Base-by-base conservation (phyloP, 2,888 invertebrate species). In the Archips crataeganus region DNA sequence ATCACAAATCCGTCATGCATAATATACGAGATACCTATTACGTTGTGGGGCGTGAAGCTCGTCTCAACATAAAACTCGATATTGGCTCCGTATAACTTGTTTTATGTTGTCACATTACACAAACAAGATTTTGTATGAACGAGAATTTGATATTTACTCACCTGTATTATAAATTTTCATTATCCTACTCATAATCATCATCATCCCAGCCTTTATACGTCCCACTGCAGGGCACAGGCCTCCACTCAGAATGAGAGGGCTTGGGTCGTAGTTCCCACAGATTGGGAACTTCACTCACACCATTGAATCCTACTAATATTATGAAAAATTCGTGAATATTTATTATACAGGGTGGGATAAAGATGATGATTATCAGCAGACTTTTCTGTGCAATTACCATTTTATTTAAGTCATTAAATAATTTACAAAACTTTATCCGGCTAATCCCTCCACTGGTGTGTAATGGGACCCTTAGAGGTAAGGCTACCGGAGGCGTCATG, bases 31-130 rank as follows among this genome's bases (percentile, higher is more conserved):
- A 51, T 49, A 39, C 45, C 42, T 69, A 64, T 73, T 64, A 74
- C 64, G 39, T 49, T 54, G 57, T 61, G 68, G 49, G 42, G 62
- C 47, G 6, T 34, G 10, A 64, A 64, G 59, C 57, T 54, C 54
- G 63, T 68, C 68, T 68, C 59, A 47, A 32, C 51, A 54, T 60
- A 64, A 76, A 77, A 77, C 75, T 76, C 75, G 68, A 78, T 79
- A 79, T 79, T 77, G 78, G 76, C 75, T 75, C 76, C 75, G 64
- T 75, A 77, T 75, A 74, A 75, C 75, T 77, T 75, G 69, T 76
- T 79, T 77, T 79, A 79, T 76, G 75, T 75, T 59, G 54, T 73
- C 75, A 65, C 76, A 75, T 78, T 76, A 78, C 70, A 65, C 74
- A 71, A 70, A 75, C 63, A 71, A 67, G 77, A 68, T 75, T 77